Base-by-base conservation (phyloP, 2,113 vertebrate genomes). In the Dipodomys stephensi region DNA sequence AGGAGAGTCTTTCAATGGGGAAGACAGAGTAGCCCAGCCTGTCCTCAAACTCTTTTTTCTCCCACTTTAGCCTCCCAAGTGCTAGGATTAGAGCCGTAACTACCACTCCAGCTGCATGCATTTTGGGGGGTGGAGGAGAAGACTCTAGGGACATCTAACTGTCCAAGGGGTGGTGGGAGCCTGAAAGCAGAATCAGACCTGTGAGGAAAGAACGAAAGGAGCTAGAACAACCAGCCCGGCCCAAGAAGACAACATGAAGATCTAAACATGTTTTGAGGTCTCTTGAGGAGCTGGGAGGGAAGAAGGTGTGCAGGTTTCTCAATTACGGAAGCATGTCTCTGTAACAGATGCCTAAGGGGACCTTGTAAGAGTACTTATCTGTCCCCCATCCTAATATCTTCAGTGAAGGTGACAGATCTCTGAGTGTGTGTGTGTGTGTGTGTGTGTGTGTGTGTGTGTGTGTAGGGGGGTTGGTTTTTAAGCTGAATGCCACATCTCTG, bases 101-200 rank as follows among this genome's bases (percentile, higher is more conserved):
- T 57, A 64, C 62, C 62, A 25, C 62, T 25, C 62, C 62, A 64
- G 62, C 62, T 27, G 27, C 64, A 60, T 87, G 91, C 83, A 86
- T 10, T 74, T 85, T 88, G 22, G 22, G 15, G 53, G 53, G 53
- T 57, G 53, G 53, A 1, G 53, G 53, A 78, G 46, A 39, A 78
- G 80, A 74, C 23, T 71, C 27, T 44, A 32, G 77, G 83, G 81
- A 6, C 53, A 1, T 80, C 60, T 73, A 68, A 39, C 27, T 77
- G 35, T 77, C 68, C 77, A 44, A 81, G 78, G 65, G 10, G 18
- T 35, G 10, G 35, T 18, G 23, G 39, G 79, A 87, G n/a, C 65
- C 71, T 85, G 23, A 71, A 96, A 95, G 86, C 86, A 76, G 53
- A 77, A 80, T 78, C 65, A 62, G 69, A 69, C 32, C 57, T 68